phyloP scores from a whole-genome alignment of 2,113 vertebrate species.

The Phrynosoma blainvillii region DNA sequence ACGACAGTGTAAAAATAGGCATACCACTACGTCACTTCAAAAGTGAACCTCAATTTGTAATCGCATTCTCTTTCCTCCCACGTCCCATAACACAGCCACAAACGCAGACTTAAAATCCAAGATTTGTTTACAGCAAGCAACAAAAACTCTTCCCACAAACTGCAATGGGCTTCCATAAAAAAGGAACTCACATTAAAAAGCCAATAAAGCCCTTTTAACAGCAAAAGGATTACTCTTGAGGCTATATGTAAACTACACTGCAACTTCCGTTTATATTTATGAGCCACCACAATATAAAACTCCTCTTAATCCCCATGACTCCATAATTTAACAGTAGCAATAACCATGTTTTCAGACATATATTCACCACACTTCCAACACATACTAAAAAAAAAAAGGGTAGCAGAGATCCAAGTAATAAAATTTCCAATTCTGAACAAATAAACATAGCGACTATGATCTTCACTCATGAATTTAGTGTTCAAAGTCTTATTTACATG shows the following conservation, averaged over 20 bases:
- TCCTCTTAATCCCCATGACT: background rate
- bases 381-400: background rate
- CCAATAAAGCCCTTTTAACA: background rate
- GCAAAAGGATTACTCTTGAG: background rate
- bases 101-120: background rate
- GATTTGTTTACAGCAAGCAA: background rate
- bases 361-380: background rate
- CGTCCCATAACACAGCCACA: background rate
- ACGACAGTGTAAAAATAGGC: background rate
- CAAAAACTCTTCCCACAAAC: background rate
- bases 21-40: background rate
- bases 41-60: background rate
- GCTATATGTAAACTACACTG: background rate
- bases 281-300: background rate
- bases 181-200: background rate
- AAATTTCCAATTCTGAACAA: background rate
- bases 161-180: background rate
- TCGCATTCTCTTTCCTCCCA: background rate
- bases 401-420: background rate
- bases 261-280: background rate
- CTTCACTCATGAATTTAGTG: background rate
- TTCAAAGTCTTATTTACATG: too few species aligned
- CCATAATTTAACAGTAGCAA: background rate
- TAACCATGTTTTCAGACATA: background rate
- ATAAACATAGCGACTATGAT: background rate